Conservation (phyloP, 2,888 invertebrate genomes). For the Branchellion lobata region DNA sequence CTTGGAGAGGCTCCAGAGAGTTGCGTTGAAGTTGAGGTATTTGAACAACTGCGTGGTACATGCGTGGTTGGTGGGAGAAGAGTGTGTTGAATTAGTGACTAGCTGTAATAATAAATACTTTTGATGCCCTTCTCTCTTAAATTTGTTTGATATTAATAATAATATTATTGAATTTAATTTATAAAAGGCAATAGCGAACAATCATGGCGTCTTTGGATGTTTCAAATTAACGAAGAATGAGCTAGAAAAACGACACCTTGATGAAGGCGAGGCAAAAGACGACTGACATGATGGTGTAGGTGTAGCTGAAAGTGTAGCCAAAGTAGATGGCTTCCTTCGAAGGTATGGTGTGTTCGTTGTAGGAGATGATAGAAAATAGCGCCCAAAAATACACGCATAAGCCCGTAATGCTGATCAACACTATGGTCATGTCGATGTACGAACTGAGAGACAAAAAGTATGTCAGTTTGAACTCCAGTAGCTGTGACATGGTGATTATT, state of each 20-base stretch:
- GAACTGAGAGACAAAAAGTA: constrained; percentile 22
- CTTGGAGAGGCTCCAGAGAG: constrained; percentile 39
- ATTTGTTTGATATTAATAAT: too few relatives aligned
- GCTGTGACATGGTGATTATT: too few relatives aligned
- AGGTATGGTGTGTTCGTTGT: background rate
- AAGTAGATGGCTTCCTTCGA: constrained; percentile 13
- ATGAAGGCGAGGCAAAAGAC: constrained; percentile 34
- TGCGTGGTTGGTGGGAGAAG: too few relatives aligned
- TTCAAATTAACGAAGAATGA: too few relatives aligned
- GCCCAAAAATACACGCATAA: background rate
- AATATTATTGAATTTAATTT: too few relatives aligned
- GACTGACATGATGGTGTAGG: constrained; percentile 16
- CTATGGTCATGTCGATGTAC: constrained; percentile 25
- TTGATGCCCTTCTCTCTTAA: too few relatives aligned
- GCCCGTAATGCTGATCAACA: constrained; percentile 26
- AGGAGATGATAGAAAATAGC: background rate
- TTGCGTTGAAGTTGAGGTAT: constrained; percentile 38
- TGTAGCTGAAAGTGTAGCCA: background rate
- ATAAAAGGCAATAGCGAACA: too few relatives aligned
- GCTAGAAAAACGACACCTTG: too few relatives aligned
- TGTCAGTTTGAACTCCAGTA: constrained; percentile 17
- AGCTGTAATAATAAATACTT: too few relatives aligned
- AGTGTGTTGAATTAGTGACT: too few relatives aligned
- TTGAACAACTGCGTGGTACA: constrained; percentile 24
- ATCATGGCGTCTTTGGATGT: background rate